Percentiles rank a stretch among this genome's conserved stretches.
These are phyloP conservation scores for Leucozona laternaria DNA, from an alignment of 2,888 invertebrate genomes.

Conservation along the genomic window DNA sequence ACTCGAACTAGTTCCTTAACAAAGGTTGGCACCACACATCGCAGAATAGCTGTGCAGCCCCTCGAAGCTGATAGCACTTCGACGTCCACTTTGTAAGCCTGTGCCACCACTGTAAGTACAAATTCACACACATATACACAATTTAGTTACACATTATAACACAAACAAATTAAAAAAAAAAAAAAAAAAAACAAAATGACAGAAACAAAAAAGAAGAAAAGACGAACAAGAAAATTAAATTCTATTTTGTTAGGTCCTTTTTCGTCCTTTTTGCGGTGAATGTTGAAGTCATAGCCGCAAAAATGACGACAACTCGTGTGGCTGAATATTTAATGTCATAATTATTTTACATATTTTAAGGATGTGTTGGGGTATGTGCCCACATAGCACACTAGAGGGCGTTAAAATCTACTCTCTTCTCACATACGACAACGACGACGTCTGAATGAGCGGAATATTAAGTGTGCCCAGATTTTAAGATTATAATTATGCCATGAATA, in stretches of 20 bases:
- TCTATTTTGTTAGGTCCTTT: slow-evolving; percentile 36
- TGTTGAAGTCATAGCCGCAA: slow-evolving; percentile 29
- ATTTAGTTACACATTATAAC: slow-evolving; percentile 26
- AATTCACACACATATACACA: slow-evolving; percentile 17
- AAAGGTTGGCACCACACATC: slow-evolving; percentile 89
- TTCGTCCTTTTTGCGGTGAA: slow-evolving; percentile 60
- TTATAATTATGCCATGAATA: slow-evolving; percentile 75
- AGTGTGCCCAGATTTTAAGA: slow-evolving; percentile 76
- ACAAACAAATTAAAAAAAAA: slow-evolving; percentile 44
- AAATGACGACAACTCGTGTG: slow-evolving; percentile 65
- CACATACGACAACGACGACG: slow-evolving; percentile 24
- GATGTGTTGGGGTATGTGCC: slow-evolving; percentile 53
- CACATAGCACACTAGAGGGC: slow-evolving; percentile 37
- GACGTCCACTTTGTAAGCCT: slow-evolving; percentile 89
- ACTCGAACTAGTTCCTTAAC: slow-evolving; percentile 90
- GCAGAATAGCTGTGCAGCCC: slow-evolving; percentile 89
- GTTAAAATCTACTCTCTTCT: slow-evolving; percentile 53
- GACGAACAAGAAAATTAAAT: slow-evolving; percentile 45
- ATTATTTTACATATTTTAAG: slow-evolving; percentile 70
- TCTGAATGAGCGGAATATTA: slow-evolving; percentile 72
- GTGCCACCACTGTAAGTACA: slow-evolving; percentile 87
- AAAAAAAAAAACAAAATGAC: background rate
- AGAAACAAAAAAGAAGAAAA: slow-evolving; percentile 21
- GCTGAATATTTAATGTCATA: slow-evolving; percentile 73
- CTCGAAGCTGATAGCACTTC: slow-evolving; percentile 88